phyloP scores from a whole-genome alignment of 2,888 invertebrate genomes.

The Ichneumoninae sp. region DNA sequence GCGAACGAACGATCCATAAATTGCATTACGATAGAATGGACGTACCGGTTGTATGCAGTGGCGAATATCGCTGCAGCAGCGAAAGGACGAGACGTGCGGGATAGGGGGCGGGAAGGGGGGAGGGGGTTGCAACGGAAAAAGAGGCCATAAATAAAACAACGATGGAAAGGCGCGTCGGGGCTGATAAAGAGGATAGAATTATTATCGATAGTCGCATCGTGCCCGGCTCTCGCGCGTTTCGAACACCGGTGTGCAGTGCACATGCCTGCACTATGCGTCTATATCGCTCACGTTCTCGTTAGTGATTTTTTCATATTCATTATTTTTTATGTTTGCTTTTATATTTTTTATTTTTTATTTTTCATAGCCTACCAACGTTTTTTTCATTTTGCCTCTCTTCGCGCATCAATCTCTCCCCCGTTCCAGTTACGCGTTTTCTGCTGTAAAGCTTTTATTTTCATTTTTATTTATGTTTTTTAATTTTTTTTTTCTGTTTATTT shows the following conservation, averaged over 20 bases:
- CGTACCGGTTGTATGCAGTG: slow-evolving; percentile 30
- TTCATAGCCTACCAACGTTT: neutral
- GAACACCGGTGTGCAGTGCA: neutral
- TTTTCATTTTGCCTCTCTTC: slow-evolving; percentile 29
- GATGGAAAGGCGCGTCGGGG: slow-evolving; percentile 53
- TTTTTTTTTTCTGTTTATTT: neutral
- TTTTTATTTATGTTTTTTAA: neutral
- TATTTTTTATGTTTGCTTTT: neutral
- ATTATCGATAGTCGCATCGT: slow-evolving; percentile 53
- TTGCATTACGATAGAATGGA: slow-evolving; percentile 62
- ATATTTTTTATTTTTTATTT: neutral
- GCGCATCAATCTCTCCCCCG: slow-evolving; percentile 7
- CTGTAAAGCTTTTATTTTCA: neutral
- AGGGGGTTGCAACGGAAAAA: slow-evolving; percentile 11
- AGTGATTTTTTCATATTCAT: slow-evolving; percentile 10
- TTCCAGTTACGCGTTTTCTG: neutral
- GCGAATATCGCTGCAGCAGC: slow-evolving; percentile 21
- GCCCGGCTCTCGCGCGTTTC: slow-evolving; percentile 7
- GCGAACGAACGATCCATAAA: slow-evolving; percentile 63
- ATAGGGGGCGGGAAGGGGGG: slow-evolving; percentile 8
- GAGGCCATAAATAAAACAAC: slow-evolving; percentile 35
- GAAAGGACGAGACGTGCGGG: slow-evolving; percentile 14
- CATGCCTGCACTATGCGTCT: neutral
- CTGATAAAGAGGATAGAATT: slow-evolving; percentile 53
- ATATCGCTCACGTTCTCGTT: slow-evolving; percentile 6